phyloP scores from a whole-genome alignment of 2,797 vertebrate genomes.

The Limosa lapponica region DNA sequence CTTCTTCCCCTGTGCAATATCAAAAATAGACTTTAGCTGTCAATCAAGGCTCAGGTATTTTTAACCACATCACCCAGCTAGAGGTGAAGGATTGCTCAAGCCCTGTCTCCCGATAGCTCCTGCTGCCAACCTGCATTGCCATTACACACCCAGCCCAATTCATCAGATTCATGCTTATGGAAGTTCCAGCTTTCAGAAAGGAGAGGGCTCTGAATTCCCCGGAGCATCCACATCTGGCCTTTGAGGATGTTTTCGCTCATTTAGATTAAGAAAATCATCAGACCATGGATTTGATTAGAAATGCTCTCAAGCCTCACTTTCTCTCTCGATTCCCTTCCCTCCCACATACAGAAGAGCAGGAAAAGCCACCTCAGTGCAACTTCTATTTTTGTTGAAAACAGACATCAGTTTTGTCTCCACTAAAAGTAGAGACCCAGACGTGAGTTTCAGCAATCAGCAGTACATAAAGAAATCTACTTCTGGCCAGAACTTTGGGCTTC shows the following conservation, averaged over 20 bases:
- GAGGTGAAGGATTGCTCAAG: neutral
- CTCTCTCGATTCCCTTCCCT: neutral
- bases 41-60: neutral
- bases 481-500: constrained; percentile 22
- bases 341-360: neutral
- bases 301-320: neutral
- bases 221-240: neutral
- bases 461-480: neutral
- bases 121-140: neutral
- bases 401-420: neutral
- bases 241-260: neutral
- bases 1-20: neutral
- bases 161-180: neutral
- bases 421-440: neutral
- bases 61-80: neutral
- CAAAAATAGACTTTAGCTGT: neutral
- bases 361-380: neutral
- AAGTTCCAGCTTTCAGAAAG: neutral
- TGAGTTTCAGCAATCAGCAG: neutral
- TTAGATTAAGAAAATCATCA: neutral
- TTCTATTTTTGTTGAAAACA: neutral
- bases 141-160: neutral
- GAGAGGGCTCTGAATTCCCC: neutral
- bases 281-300: neutral
- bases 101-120: neutral